Evolutionary conservation across 2,797 vertebrate genomes (phyloP).

Genomic region (Jordanella pulchra): DNA sequence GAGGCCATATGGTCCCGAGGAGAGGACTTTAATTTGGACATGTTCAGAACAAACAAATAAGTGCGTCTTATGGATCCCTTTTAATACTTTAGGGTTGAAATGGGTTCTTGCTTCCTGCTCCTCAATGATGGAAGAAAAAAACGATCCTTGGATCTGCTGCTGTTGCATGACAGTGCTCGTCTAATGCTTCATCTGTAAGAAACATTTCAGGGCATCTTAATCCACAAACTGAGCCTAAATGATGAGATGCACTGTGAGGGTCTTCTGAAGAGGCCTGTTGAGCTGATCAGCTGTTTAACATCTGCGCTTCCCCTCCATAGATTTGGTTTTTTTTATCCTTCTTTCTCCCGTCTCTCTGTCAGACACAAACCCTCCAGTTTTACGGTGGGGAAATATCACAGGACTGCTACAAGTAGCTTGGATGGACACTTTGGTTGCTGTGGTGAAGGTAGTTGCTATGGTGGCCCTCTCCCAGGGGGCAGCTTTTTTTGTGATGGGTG

Average conservation of each 20-base stretch:
- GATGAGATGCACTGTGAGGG: slow-evolving; percentile 6
- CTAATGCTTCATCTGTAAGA: slow-evolving; percentile 51
- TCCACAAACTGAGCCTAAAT: slow-evolving; percentile 23
- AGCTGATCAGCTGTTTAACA: slow-evolving; percentile 53
- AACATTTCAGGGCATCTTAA: slow-evolving; percentile 58
- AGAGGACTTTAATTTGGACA: slow-evolving; percentile 42
- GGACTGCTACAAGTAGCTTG: slow-evolving; percentile 56
- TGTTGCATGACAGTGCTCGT: slow-evolving; percentile 20
- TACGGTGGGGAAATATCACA: slow-evolving; percentile 41
- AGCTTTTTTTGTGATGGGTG: slow-evolving; percentile 68
- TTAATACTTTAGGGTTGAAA: slow-evolving; percentile 7
- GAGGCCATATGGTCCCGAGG: slow-evolving; percentile 40
- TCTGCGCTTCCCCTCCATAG: slow-evolving; percentile 33
- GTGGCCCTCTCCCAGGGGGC: slow-evolving; percentile 76
- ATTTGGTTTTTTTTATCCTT: slow-evolving; percentile 32
- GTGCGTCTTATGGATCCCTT: slow-evolving; percentile 32
- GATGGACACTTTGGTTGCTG: slow-evolving; percentile 74
- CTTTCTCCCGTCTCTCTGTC: slow-evolving; percentile 10
- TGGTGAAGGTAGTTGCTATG: slow-evolving; percentile 81
- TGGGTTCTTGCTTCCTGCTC: slow-evolving; percentile 21
- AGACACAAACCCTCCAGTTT: slow-evolving; percentile 51
- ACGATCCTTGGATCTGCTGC: slow-evolving; percentile 51
- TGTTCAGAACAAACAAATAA: slow-evolving; percentile 48
- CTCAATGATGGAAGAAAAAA: slow-evolving; percentile 11
- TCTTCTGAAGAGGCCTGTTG: slow-evolving; percentile 31